A percentile compares a stretch with the other conserved stretches of the same genome.
Evolutionary conservation across 2,113 vertebrate species (phyloP).

Genomic region (Tautogolabrus adspersus): DNA sequence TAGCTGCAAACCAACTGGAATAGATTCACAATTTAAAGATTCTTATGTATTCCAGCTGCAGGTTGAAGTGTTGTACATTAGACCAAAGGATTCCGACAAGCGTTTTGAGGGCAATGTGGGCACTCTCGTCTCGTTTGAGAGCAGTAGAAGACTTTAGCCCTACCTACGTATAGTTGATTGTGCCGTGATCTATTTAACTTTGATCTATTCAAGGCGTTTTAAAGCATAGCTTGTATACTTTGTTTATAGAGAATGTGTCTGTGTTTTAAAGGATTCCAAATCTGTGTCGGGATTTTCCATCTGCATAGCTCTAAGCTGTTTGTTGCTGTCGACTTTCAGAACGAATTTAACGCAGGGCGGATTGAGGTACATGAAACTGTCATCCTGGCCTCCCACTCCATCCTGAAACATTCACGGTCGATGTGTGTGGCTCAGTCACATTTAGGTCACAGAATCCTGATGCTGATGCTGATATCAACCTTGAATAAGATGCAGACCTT

Average conservation of each 20-base stretch:
- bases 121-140: too few relatives aligned
- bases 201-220: constrained; percentile 5
- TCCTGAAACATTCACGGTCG: constrained; percentile 5
- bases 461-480: constrained; percentile 12
- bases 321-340: constrained; percentile 9
- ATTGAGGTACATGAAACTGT: constrained; percentile 10
- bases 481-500: neutral
- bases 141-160: too few relatives aligned
- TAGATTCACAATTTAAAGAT: too few relatives aligned
- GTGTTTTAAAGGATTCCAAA: neutral
- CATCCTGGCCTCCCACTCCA: constrained; percentile 25
- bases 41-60: neutral
- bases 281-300: constrained; percentile 27
- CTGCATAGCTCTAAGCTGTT: constrained; percentile 21
- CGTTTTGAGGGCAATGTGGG: too few relatives aligned
- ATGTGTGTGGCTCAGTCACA: constrained; percentile 32
- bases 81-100: too few relatives aligned
- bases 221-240: neutral
- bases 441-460: constrained; percentile 27
- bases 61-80: too few relatives aligned
- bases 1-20: neutral
- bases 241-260: neutral
- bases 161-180: too few relatives aligned
- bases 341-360: neutral
- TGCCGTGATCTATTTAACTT: neutral